These are phyloP conservation scores for Crypturellus undulatus DNA, from an alignment of 2,113 vertebrate genomes.

Conservation along the genomic window DNA sequence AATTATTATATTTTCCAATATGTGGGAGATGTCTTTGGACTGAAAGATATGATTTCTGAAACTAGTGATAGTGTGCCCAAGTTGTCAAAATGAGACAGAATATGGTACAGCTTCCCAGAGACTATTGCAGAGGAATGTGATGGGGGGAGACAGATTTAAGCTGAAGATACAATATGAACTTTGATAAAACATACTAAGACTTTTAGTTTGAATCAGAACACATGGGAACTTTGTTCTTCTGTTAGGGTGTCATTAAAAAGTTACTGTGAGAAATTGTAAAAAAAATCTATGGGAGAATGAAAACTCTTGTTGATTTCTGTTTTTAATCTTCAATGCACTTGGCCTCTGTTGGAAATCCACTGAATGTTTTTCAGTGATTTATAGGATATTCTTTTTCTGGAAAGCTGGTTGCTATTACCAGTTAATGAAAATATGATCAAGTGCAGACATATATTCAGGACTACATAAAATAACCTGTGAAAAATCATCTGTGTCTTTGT, in stretches of 20 bases:
- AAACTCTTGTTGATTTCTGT: neutral
- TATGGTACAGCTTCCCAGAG: neutral
- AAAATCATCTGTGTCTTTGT: neutral
- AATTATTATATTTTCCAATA: neutral
- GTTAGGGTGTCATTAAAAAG: neutral
- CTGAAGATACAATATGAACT: neutral
- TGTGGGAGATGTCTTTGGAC: neutral
- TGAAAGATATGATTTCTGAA: neutral
- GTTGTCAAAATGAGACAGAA: neutral
- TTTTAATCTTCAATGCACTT: neutral
- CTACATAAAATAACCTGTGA: neutral
- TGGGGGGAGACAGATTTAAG: neutral
- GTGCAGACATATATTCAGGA: neutral
- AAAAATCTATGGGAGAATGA: neutral
- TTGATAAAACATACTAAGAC: neutral
- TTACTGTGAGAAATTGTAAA: neutral
- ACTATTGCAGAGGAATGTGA: neutral
- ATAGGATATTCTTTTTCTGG: neutral
- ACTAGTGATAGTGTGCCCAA: neutral
- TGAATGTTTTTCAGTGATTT: neutral
- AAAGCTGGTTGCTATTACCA: neutral
- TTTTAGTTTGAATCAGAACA: neutral
- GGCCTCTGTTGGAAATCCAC: neutral
- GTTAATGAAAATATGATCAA: neutral
- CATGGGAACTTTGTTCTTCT: neutral